Conservation (phyloP, 2,888 invertebrate genomes). For the Rhaphigaster nebulosa region DNA sequence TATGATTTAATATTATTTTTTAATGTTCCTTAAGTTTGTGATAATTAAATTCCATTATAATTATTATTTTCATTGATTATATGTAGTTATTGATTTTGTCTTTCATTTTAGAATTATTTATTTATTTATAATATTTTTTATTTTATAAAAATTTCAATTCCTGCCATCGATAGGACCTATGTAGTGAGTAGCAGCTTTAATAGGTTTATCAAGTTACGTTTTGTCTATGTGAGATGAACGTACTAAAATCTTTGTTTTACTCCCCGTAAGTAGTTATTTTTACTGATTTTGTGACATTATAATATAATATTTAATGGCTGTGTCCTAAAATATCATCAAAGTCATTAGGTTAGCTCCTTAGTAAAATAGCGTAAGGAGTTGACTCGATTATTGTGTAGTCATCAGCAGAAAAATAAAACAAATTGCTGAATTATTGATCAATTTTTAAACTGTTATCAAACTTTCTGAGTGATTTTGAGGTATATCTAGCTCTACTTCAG, state of each 20-base stretch:
- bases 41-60: background rate
- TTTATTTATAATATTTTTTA: background rate
- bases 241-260: background rate
- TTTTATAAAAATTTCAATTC: background rate
- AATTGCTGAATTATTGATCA: background rate
- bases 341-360: background rate
- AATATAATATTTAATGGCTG: conserved; percentile 20
- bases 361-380: background rate
- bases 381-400: background rate
- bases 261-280: background rate
- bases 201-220: conserved; percentile 5
- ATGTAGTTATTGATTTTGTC: background rate
- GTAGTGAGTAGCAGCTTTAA: conserved; percentile 7
- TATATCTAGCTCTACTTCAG: background rate
- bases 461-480: background rate
- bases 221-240: background rate
- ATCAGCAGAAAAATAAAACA: background rate
- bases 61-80: background rate
- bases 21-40: background rate
- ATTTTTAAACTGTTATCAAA: background rate
- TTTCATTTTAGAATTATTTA: background rate
- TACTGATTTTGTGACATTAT: background rate
- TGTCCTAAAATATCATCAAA: background rate
- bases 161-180: conserved; percentile 20
- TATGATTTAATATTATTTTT: background rate